A percentile compares a stretch with the other conserved stretches of the same genome.
phyloP scores from a whole-genome alignment of 2,888 invertebrate genomes.

The Thereva unica region DNA sequence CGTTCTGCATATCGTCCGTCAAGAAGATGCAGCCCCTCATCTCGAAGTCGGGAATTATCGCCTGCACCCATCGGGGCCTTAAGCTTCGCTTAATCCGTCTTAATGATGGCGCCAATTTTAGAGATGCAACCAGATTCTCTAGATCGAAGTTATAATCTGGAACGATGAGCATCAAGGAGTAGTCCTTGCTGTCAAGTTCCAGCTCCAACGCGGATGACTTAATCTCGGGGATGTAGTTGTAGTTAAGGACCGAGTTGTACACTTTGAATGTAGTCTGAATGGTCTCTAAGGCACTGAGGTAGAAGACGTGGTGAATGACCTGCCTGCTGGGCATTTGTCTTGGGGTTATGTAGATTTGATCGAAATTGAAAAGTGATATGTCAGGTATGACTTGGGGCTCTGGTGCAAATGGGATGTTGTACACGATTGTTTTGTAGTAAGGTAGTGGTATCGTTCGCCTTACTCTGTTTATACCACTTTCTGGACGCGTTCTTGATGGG shows the following conservation, averaged over 20 bases:
- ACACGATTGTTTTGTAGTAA: conserved; percentile 1
- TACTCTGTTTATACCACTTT: too few relatives aligned
- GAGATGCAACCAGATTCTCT: conserved; percentile 66
- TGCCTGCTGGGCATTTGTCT: conserved; percentile 47
- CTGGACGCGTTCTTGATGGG: too few relatives aligned
- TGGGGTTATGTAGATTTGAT: conserved; percentile 31
- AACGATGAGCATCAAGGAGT: conserved; percentile 74
- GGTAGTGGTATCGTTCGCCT: not conserved
- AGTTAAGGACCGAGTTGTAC: conserved; percentile 77
- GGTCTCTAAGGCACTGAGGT: conserved; percentile 58
- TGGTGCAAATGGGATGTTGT: conserved; percentile 31
- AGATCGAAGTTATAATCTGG: conserved; percentile 70
- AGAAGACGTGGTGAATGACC: conserved; percentile 55
- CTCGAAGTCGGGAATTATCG: conserved; percentile 79
- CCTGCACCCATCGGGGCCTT: conserved; percentile 72
- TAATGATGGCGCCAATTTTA: conserved; percentile 66
- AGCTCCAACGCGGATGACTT: conserved; percentile 74
- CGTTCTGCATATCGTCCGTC: conserved; percentile 81
- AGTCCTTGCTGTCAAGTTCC: conserved; percentile 78
- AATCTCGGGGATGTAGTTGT: conserved; percentile 72
- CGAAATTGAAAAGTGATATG: conserved; percentile 38
- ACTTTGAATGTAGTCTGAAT: conserved; percentile 70
- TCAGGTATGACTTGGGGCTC: conserved; percentile 39
- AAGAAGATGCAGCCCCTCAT: conserved; percentile 78
- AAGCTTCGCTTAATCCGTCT: conserved; percentile 70